Evolutionary conservation across 2,797 vertebrate species (phyloP).

Genomic region (Chiloscyllium punctatum): DNA sequence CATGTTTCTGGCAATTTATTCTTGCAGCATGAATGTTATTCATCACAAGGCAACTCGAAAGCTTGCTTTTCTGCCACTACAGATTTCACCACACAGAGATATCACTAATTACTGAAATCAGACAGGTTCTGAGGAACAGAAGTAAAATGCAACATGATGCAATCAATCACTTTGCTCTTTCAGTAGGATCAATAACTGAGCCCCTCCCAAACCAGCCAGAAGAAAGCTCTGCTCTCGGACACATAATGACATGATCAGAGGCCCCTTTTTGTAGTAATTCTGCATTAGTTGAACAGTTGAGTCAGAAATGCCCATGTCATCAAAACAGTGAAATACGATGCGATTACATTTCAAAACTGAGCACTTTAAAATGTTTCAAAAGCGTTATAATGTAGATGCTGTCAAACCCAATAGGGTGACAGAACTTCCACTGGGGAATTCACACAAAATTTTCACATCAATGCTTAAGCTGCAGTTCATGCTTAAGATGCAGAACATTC

Average conservation of each 20-base stretch:
- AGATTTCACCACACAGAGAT: not conserved
- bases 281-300: no score
- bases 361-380: not conserved
- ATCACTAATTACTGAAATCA: not conserved
- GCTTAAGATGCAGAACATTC: not conserved
- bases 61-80: not conserved
- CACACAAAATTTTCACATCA: not conserved
- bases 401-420: not conserved
- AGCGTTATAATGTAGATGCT: not conserved
- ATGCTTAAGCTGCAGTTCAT: not conserved
- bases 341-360: not conserved
- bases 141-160: not conserved
- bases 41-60: not conserved
- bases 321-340: not conserved
- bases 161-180: not conserved
- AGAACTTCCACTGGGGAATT: not conserved
- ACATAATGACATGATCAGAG: not conserved
- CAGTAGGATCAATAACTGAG: not conserved
- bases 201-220: not conserved
- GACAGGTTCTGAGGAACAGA: not conserved
- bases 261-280: not conserved
- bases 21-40: not conserved
- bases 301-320: not conserved
- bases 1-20: not conserved
- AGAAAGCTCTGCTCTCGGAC: no score